These are phyloP conservation scores for Lepidonotus clava DNA, from an alignment of 2,888 invertebrate species.

Conservation along the genomic window DNA sequence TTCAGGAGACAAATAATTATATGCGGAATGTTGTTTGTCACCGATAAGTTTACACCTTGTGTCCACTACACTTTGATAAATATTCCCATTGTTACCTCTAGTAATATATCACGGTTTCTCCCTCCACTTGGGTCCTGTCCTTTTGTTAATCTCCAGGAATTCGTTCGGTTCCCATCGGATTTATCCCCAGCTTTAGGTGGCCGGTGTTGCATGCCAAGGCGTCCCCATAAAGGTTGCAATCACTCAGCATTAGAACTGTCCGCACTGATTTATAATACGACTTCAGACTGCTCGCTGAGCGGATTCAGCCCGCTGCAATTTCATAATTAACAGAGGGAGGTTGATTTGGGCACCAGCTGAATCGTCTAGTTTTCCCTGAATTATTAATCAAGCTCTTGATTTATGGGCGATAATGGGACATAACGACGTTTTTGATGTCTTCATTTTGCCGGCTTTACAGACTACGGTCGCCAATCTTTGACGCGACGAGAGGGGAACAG, in stretches of 20 bases:
- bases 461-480: neutral
- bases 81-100: neutral
- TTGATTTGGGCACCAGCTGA: slow-evolving; percentile 8
- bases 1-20: too few relatives aligned
- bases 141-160: slow-evolving; percentile 24
- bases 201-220: slow-evolving; percentile 10
- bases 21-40: neutral
- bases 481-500: neutral
- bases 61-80: neutral
- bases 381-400: slow-evolving; percentile 23
- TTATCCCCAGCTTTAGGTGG: neutral
- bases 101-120: slow-evolving; percentile 11
- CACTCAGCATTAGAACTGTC: neutral
- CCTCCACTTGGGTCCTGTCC: too few relatives aligned
- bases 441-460: neutral
- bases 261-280: slow-evolving; percentile 5
- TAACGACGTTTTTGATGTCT: slow-evolving; percentile 16
- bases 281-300: neutral
- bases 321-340: neutral
- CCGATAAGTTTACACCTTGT: neutral
- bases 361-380: slow-evolving; percentile 22
- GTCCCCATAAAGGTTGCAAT: slow-evolving; percentile 11
- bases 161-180: neutral
- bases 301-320: neutral
- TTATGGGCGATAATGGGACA: slow-evolving; percentile 39